phyloP scores from a whole-genome alignment of 2,888 invertebrate species.

The Cristatella mucedo region DNA sequence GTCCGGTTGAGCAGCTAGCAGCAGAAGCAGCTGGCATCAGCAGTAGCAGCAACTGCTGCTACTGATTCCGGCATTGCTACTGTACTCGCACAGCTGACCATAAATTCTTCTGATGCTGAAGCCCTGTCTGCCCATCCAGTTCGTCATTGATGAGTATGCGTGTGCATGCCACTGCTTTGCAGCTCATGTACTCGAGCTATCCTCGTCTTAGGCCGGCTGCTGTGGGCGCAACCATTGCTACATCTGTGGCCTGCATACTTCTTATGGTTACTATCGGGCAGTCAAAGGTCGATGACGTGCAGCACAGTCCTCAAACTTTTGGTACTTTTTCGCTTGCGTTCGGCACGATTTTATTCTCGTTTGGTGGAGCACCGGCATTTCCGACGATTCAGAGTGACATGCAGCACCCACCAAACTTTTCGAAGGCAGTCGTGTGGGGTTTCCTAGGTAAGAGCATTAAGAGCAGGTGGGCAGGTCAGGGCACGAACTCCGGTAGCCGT shows the following conservation, averaged over 20 bases:
- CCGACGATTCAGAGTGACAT: conserved; percentile 82
- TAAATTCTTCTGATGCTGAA: no score
- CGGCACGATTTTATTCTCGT: conserved; percentile 54
- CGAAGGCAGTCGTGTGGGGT: conserved; percentile 53
- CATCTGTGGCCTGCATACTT: conserved; percentile 48
- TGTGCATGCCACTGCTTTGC: conserved; percentile 51
- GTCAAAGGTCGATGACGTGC: conserved; percentile 10
- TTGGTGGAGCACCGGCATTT: conserved; percentile 57
- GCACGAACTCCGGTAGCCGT: no score
- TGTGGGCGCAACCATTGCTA: conserved; percentile 48
- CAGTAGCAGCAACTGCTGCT: no score
- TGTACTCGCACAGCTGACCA: no score
- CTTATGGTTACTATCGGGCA: conserved; percentile 49
- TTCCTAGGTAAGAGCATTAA: conserved; percentile 52
- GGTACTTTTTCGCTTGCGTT: conserved; percentile 52
- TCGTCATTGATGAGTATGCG: no score
- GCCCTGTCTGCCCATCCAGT: no score
- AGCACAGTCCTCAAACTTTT: conserved; percentile 33
- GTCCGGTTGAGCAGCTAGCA: no score
- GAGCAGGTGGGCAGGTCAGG: no score
- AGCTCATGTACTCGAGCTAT: conserved; percentile 42
- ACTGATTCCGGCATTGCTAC: no score
- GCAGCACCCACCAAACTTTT: conserved; percentile 57
- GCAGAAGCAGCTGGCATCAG: no score
- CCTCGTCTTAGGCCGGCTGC: conserved; percentile 46